Evolutionary conservation across 2,797 vertebrate genomes (phyloP).

Genomic region (Sebastes glaucus): DNA sequence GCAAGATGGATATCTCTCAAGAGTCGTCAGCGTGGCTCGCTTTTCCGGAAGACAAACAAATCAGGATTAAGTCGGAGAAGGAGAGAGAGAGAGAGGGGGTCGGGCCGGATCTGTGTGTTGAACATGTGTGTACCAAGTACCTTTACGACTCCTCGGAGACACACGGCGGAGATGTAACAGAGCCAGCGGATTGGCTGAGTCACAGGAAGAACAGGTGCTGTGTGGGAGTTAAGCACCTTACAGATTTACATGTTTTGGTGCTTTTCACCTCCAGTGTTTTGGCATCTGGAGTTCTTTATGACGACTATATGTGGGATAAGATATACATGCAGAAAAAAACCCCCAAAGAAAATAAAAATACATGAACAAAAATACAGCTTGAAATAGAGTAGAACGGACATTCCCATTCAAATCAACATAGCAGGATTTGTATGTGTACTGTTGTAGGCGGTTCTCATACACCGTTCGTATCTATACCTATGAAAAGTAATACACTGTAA

Average conservation of each 20-base stretch:
- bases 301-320: not conserved
- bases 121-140: not conserved
- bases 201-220: slow-evolving; percentile 44
- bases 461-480: too few relatives aligned
- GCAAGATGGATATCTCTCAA: slow-evolving; percentile 41
- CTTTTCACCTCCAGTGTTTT: slow-evolving; percentile 46
- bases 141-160: not conserved
- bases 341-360: not conserved
- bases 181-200: slow-evolving; percentile 46
- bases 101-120: not conserved
- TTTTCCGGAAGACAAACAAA: slow-evolving; percentile 31
- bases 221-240: slow-evolving; percentile 46
- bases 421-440: too few relatives aligned
- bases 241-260: slow-evolving; percentile 43
- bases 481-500: too few relatives aligned
- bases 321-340: not conserved
- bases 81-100: slow-evolving; percentile 3
- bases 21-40: slow-evolving; percentile 23
- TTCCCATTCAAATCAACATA: too few relatives aligned
- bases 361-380: not conserved
- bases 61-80: slow-evolving; percentile 38
- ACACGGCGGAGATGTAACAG: slow-evolving; percentile 1
- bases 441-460: too few relatives aligned
- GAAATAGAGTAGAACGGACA: not conserved
- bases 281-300: slow-evolving; percentile 37